Percentiles rank a stretch among this genome's conserved stretches.
Evolutionary conservation across 2,113 vertebrate genomes (phyloP).

Genomic region (Laterallus jamaicensis): DNA sequence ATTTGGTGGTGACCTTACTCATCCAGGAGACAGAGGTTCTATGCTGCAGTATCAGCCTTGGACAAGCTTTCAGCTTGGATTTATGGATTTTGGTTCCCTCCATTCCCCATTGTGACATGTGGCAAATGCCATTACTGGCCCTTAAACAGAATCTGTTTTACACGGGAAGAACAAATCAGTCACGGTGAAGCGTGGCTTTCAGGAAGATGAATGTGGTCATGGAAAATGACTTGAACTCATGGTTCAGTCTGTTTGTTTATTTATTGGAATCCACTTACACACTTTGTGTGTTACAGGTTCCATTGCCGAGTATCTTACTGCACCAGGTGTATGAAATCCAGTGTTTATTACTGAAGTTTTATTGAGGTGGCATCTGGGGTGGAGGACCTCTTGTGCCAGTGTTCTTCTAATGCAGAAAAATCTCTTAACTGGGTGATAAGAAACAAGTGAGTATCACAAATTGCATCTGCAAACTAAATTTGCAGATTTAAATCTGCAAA

Average conservation of each 20-base stretch:
- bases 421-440: not conserved
- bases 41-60: not conserved
- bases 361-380: not conserved
- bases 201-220: not conserved
- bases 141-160: slow-evolving; percentile 7
- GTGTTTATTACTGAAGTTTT: not conserved
- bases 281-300: not conserved
- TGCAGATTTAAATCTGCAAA: not conserved
- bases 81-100: not conserved
- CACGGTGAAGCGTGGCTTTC: not conserved
- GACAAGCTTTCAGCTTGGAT: slow-evolving; percentile 11
- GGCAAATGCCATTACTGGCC: not conserved
- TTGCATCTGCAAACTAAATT: not conserved
- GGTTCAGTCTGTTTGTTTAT: not conserved
- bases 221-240: not conserved
- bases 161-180: not conserved
- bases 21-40: not conserved
- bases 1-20: not conserved
- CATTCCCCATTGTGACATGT: not conserved
- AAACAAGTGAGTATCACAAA: not conserved
- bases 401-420: not conserved
- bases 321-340: not conserved
- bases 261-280: not conserved
- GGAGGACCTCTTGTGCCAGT: not conserved
- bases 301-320: not conserved